A percentile compares a stretch with the other conserved stretches of the same genome.
Evolutionary conservation across 2,797 vertebrate genomes (phyloP).

Genomic region (Sphaeramia orbicularis): DNA sequence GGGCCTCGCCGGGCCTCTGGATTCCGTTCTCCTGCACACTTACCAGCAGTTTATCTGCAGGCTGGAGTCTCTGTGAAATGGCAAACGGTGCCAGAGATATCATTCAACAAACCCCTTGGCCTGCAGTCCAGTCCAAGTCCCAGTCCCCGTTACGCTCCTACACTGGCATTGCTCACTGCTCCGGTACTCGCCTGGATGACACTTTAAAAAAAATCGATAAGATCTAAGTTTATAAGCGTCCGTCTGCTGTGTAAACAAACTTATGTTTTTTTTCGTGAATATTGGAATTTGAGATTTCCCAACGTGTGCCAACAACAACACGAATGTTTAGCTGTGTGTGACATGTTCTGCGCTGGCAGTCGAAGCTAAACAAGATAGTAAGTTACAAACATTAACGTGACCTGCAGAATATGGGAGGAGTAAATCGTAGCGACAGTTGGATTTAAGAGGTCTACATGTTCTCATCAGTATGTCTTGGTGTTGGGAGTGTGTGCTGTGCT

Average conservation of each 20-base stretch:
- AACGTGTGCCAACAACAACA: neutral
- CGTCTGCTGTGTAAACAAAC: slow-evolving; percentile 28
- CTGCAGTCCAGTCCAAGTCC: slow-evolving; percentile 58
- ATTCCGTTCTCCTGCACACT: slow-evolving; percentile 84
- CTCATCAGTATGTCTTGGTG: slow-evolving; percentile 27
- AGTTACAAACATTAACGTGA: slow-evolving; percentile 11
- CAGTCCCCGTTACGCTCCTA: slow-evolving; percentile 51
- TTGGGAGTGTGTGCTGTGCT: neutral
- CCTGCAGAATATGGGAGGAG: neutral
- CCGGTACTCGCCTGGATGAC: slow-evolving; percentile 22
- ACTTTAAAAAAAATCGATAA: slow-evolving; percentile 11
- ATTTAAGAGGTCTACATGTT: slow-evolving; percentile 54
- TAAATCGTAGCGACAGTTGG: neutral
- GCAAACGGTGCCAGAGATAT: slow-evolving; percentile 79
- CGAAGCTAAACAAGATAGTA: slow-evolving; percentile 13
- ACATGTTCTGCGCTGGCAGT: slow-evolving; percentile 15
- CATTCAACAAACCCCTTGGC: slow-evolving; percentile 71
- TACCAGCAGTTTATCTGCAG: slow-evolving; percentile 81
- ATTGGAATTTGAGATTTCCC: neutral
- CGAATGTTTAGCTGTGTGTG: neutral
- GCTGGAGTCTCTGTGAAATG: slow-evolving; percentile 80
- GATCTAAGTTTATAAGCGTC: slow-evolving; percentile 32
- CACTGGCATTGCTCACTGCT: slow-evolving; percentile 30
- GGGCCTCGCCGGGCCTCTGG: slow-evolving; percentile 74
- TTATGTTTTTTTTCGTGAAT: slow-evolving; percentile 21